These are phyloP conservation scores for Centrocercus urophasianus DNA, from an alignment of 2,113 vertebrate genomes.

Conservation along the genomic window DNA sequence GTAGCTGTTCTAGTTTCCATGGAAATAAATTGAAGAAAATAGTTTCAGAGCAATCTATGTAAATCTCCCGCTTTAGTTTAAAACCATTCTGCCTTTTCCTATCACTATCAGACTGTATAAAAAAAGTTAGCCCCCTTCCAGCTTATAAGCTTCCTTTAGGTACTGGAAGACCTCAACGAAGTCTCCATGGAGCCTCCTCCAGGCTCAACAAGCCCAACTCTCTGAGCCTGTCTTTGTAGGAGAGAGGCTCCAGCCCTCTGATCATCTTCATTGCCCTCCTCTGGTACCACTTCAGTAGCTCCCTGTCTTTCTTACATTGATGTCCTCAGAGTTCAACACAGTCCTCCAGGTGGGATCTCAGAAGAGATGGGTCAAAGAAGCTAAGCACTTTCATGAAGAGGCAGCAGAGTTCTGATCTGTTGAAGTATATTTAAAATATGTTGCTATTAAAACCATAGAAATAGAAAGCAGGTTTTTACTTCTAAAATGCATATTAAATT, in stretches of 20 bases:
- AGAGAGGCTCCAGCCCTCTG: background rate
- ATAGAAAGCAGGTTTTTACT: background rate
- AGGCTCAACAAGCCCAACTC: background rate
- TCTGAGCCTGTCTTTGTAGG: background rate
- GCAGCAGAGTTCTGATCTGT: background rate
- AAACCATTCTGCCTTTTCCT: background rate
- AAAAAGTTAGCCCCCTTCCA: background rate
- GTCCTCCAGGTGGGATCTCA: background rate
- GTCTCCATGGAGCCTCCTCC: background rate
- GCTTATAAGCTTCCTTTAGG: background rate
- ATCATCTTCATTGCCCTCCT: background rate
- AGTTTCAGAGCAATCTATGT: background rate
- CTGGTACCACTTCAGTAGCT: background rate
- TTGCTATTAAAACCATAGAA: background rate
- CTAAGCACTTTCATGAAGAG: background rate
- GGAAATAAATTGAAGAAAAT: too few species aligned
- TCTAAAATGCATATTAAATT: background rate
- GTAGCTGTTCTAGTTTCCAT: background rate
- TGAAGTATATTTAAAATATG: background rate
- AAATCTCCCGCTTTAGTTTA: background rate
- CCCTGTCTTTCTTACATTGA: background rate
- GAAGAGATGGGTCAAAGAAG: background rate
- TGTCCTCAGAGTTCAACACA: background rate
- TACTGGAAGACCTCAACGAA: background rate
- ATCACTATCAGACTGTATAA: background rate